Evolutionary conservation across 2,113 vertebrate genomes (phyloP).

Genomic region (Malurus melanocephalus): DNA sequence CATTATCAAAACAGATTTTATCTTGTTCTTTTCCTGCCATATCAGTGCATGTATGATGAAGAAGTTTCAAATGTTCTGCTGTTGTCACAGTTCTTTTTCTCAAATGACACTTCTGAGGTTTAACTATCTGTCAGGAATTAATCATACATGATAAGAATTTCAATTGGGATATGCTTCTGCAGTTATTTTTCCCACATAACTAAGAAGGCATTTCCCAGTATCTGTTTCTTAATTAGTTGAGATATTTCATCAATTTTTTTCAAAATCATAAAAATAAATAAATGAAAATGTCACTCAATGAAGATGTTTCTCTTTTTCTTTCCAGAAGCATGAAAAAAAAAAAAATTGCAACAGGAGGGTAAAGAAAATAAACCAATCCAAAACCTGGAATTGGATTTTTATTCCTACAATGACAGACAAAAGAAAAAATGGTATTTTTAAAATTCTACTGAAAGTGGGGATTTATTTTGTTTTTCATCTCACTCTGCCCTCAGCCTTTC

Average conservation of each 20-base stretch:
- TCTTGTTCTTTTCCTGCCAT: neutral
- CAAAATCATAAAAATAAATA: neutral
- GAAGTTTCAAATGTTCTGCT: neutral
- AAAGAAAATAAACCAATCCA: accelerated
- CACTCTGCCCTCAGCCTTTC: neutral
- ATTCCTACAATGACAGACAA: neutral
- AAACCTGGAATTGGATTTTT: neutral
- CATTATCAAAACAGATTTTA: neutral
- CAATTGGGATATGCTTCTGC: neutral
- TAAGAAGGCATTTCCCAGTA: neutral
- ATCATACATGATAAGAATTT: neutral
- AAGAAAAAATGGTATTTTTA: neutral
- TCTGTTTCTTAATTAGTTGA: neutral
- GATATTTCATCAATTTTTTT: neutral
- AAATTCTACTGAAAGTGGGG: neutral
- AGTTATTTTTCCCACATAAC: neutral
- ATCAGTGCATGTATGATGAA: neutral
- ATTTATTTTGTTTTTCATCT: neutral
- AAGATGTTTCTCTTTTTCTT: accelerated
- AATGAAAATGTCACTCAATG: neutral
- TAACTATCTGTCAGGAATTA: neutral
- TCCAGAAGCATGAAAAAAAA: neutral
- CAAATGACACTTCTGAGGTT: neutral
- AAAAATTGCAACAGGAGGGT: neutral
- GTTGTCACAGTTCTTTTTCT: neutral